Evolutionary conservation across 2,888 invertebrate species (phyloP).

Genomic region (Atethmia centrago): DNA sequence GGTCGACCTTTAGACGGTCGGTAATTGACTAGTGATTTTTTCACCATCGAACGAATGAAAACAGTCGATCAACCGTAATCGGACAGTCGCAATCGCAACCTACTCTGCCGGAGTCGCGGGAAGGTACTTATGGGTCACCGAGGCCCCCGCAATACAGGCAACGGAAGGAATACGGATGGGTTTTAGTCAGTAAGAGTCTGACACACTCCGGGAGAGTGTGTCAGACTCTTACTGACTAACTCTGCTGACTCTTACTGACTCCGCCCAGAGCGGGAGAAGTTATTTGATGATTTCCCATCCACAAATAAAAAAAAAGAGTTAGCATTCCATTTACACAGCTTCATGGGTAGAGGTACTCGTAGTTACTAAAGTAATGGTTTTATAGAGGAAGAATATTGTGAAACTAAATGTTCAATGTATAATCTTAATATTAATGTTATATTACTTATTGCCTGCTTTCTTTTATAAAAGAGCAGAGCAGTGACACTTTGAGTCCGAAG

Average conservation of each 20-base stretch:
- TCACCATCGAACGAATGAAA: background rate
- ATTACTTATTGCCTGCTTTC: conserved; percentile 27
- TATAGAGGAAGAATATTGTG: conserved; percentile 47
- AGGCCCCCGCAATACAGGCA: too few relatives aligned
- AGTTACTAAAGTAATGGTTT: conserved; percentile 33
- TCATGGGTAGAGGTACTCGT: background rate
- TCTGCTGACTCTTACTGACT: too few relatives aligned
- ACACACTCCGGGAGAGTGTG: too few relatives aligned
- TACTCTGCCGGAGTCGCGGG: too few relatives aligned
- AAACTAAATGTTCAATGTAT: conserved; percentile 22
- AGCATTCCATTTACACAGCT: conserved; percentile 27
- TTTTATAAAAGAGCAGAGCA: background rate
- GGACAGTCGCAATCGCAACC: too few relatives aligned
- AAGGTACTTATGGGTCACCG: too few relatives aligned
- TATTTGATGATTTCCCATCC: too few relatives aligned
- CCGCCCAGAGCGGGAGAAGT: too few relatives aligned
- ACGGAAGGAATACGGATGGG: too few relatives aligned
- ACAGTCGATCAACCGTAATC: background rate
- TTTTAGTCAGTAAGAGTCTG: too few relatives aligned
- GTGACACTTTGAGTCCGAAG: background rate
- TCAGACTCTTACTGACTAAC: too few relatives aligned
- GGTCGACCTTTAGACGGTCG: background rate
- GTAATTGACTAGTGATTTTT: background rate
- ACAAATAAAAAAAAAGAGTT: too few relatives aligned
- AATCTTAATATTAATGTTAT: conserved; percentile 21